Conservation (phyloP, 2,797 vertebrate species). For the Melanogrammus aeglefinus region DNA sequence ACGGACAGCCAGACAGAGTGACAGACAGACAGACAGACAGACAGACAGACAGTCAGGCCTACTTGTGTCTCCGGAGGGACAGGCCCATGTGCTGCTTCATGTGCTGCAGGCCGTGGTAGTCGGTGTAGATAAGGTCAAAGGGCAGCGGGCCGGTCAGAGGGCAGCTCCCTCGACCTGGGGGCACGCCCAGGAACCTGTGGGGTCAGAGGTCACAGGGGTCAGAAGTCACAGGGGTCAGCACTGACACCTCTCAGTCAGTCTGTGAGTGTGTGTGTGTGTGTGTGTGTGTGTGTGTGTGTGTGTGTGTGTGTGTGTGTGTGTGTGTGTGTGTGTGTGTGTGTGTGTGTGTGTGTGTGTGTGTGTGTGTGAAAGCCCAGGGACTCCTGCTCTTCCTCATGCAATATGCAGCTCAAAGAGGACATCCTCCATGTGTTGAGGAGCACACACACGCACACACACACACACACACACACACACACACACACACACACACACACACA, state of each 20-base stretch:
- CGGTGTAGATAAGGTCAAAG: conserved; percentile 86
- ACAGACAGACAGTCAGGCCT: not conserved
- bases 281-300: too few relatives aligned
- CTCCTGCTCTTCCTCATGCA: too few relatives aligned
- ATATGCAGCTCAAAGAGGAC: too few relatives aligned
- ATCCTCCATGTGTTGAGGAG: too few relatives aligned
- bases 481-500: not conserved
- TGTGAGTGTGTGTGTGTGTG: not conserved
- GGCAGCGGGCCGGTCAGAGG: conserved; percentile 79
- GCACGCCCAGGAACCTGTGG: conserved; percentile 81
- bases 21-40: not conserved
- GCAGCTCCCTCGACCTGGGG: conserved; percentile 86
- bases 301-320: too few relatives aligned
- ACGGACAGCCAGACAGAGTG: not conserved
- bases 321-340: too few relatives aligned
- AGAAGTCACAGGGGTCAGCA: not conserved
- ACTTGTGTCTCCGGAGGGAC: conserved; percentile 86
- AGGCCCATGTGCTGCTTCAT: conserved; percentile 89
- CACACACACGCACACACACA: not conserved
- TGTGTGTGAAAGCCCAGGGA: too few relatives aligned
- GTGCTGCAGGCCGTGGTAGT: conserved; percentile 86
- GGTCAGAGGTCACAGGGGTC: not conserved
- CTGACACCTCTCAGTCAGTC: not conserved
- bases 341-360: too few relatives aligned
- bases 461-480: not conserved